Evolutionary conservation across 2,888 invertebrate genomes (phyloP), one percentile per base, ranked within the genome.

Genomic region (Tromatobia lineatoria): DNA sequence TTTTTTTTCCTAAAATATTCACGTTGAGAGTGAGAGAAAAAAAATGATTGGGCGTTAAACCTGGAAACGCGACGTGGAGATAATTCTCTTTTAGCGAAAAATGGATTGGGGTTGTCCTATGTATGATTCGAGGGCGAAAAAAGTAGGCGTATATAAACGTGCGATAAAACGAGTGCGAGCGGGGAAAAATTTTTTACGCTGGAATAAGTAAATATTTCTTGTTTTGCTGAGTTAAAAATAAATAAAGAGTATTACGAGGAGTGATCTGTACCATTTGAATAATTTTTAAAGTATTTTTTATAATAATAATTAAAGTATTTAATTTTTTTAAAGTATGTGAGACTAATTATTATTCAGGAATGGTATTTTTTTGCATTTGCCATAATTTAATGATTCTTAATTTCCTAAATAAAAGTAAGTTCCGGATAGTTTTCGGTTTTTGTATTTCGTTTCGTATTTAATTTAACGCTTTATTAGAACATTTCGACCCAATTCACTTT

Each of bases 1-100:
- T 59, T 59, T 34, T 59, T 34, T 59, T 18, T 61, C 23, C n/a
- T 29, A 0, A 11, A 18, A 73, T 57, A 73, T 73, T 73, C 71
- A 34, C 18, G 10, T n/a, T 15, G 34, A 15, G 13, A 57, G 15
- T n/a, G 6, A 50, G n/a, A 38, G 45, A 18, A 25, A 15, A n/a
- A 47, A 50, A 59, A 59, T 45, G 8, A n/a, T 8, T 1, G 15
- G 7, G 0, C n/a, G 15, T 15, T 42, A 71, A 42, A 54, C n/a
- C n/a, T 61, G n/a, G n/a, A 61, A 61, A 18, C 61, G 7, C 34
- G 38, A 13, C 4, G 20, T 11, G 20, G 64, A 64, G 64, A 64
- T 42, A 64, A 20, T 64, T 64, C 29, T 64, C 38, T 61, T 61
- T 61, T 61, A 8, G 10, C 3, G 18, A 61, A 61, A 38, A 34